Base-by-base conservation (phyloP, 37 sponge, comb jelly and placozoan genomes). In the Amphimedon queenslandica region DNA sequence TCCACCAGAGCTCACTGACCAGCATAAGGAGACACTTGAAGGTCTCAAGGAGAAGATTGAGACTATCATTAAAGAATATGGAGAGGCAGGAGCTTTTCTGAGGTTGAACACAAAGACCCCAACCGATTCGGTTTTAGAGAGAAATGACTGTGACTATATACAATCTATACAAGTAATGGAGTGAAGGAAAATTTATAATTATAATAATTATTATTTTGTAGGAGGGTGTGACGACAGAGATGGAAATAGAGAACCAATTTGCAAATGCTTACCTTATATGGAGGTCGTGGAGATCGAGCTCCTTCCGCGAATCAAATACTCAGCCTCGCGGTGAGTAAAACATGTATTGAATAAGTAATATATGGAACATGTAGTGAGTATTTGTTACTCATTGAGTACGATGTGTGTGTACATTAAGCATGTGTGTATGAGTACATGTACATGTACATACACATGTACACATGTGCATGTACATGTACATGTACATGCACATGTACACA, bases 241-340 rank as follows among this genome's bases (percentile, higher is more conserved):
- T 86, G 58, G 87, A 86, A 71, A 70, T 80, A 32, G 76, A 70
- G 42, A 70, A 75, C 38, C 87, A 80, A 39, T 43, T 57, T 1
- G 80, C 76, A 2, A 79, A 69, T 70, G 87, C 87, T 51, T 86
- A 75, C 31, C n/a, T 69, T 61, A 71, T 77, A 41, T 77, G 84
- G 78, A 42, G 58, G 20, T 60, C 61, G 5, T 60, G 61, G 61
- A 11, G 61, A 60, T 60, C 61, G 5, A 6, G 24, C 27, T 60
- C 61, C 5, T 60, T 60, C 61, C 23, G 61, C 5, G 24, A n/a
- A 6, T 60, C 61, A 60, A 6, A 13, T 18, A 8, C 13, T 18
- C 8, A 8, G 13, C 53, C 53, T 47, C 53, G 53, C 8, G 53
- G 53, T 47, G 53, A 47, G 53, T 47, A 8, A 47, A 18, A n/a